Conservation (phyloP, 2,888 invertebrate genomes). For the Thereva unica region DNA sequence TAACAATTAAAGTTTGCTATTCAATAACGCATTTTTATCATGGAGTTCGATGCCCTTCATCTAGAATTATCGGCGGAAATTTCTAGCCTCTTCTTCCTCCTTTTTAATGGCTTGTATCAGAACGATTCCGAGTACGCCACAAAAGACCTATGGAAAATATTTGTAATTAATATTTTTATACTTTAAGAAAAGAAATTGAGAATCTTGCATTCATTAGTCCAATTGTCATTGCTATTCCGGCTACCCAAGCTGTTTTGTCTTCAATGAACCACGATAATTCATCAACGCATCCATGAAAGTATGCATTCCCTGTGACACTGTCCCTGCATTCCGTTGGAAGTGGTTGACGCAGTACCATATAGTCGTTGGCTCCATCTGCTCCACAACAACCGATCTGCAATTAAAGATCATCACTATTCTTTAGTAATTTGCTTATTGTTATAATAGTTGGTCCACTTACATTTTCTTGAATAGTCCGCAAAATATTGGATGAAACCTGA, state of each 20-base stretch:
- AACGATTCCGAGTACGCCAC: constrained; percentile 71
- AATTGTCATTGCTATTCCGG: constrained; percentile 75
- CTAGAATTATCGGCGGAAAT: constrained; percentile 59
- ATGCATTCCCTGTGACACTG: constrained; percentile 85
- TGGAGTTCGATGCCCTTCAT: no score
- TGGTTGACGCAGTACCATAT: constrained; percentile 74
- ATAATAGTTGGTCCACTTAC: constrained; percentile 60
- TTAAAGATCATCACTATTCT: neutral
- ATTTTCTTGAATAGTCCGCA: constrained; percentile 83
- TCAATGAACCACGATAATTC: constrained; percentile 88
- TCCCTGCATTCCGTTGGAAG: constrained; percentile 83
- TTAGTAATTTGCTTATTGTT: neutral
- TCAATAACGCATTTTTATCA: no score
- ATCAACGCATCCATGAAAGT: constrained; percentile 85
- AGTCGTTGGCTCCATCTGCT: constrained; percentile 84
- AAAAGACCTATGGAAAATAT: constrained; percentile 63
- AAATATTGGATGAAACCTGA: constrained; percentile 67
- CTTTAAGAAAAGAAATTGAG: neutral
- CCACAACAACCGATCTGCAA: constrained; percentile 86
- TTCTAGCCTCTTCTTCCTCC: constrained; percentile 68
- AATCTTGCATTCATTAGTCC: constrained; percentile 77
- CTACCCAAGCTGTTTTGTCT: constrained; percentile 80
- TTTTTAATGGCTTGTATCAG: constrained; percentile 75
- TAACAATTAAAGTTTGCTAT: no score
- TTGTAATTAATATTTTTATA: neutral